phyloP scores from a whole-genome alignment of 2,797 vertebrate species.

The Lepus townsendii region DNA sequence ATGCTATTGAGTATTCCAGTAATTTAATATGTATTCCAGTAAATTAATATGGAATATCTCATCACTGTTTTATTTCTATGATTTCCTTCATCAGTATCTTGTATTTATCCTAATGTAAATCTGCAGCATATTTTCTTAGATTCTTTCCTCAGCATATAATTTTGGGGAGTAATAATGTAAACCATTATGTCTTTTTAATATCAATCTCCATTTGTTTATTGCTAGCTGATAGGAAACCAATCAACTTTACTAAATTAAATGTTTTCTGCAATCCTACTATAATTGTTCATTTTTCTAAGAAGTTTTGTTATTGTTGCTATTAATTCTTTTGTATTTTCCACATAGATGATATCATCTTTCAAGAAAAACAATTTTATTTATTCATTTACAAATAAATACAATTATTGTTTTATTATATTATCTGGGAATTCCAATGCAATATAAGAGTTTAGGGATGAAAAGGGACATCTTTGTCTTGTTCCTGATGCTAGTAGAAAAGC shows the following conservation, averaged over 20 bases:
- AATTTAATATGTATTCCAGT: not conserved
- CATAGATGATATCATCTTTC: not conserved
- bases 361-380: not conserved
- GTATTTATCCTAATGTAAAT: not conserved
- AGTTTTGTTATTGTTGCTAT: not conserved
- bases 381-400: not conserved
- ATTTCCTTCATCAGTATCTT: not conserved
- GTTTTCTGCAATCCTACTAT: not conserved
- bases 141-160: not conserved
- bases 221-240: not conserved
- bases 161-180: not conserved
- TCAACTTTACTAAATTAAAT: not conserved
- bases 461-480: not conserved
- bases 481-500: not conserved
- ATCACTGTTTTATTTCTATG: not conserved
- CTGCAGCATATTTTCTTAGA: not conserved
- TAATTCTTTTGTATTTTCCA: not conserved
- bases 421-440: not conserved
- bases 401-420: not conserved
- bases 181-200: not conserved
- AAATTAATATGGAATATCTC: not conserved
- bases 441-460: not conserved
- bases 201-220: not conserved
- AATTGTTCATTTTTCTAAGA: not conserved
- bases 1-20: not conserved